A percentile compares a stretch with the other conserved stretches of the same genome.
Conservation (phyloP, 2,888 invertebrate genomes). For the Napeogenes inachia region DNA sequence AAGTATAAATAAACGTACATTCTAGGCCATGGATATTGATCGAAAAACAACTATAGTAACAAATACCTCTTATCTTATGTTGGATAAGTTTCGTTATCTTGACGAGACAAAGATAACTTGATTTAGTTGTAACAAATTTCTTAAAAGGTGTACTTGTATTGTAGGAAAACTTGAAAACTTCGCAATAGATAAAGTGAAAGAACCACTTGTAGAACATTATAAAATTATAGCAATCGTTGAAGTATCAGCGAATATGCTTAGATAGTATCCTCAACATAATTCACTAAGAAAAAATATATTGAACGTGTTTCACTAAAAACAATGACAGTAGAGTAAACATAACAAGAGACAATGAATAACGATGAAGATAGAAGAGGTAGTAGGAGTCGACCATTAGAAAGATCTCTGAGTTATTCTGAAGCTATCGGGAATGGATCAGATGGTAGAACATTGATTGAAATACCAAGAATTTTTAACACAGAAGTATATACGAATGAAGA, state of each 20-base stretch:
- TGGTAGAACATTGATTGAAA: constrained; percentile 61
- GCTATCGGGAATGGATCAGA: constrained; percentile 59
- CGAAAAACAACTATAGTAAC: constrained; percentile 37
- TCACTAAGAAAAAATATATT: not conserved
- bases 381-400: constrained; percentile 52
- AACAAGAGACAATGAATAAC: constrained; percentile 21
- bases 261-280: not conserved
- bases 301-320: not conserved
- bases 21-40: constrained; percentile 41
- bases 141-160: constrained; percentile 29
- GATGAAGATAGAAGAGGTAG: constrained; percentile 46
- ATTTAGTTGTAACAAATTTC: constrained; percentile 37
- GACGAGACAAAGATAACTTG: constrained; percentile 36
- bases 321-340: not conserved
- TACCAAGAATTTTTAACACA: constrained; percentile 57
- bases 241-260: not conserved
- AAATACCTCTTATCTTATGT: constrained; percentile 46
- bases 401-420: constrained; percentile 68
- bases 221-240: not conserved
- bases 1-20: constrained; percentile 30
- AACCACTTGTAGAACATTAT: constrained; percentile 5
- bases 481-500: constrained; percentile 69
- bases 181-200: constrained; percentile 6
- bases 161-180: constrained; percentile 11
- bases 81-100: constrained; percentile 53